A percentile compares a stretch with the other conserved stretches of the same genome.
Evolutionary conservation across 2,797 vertebrate genomes (phyloP).

Genomic region (Helostoma temminkii): DNA sequence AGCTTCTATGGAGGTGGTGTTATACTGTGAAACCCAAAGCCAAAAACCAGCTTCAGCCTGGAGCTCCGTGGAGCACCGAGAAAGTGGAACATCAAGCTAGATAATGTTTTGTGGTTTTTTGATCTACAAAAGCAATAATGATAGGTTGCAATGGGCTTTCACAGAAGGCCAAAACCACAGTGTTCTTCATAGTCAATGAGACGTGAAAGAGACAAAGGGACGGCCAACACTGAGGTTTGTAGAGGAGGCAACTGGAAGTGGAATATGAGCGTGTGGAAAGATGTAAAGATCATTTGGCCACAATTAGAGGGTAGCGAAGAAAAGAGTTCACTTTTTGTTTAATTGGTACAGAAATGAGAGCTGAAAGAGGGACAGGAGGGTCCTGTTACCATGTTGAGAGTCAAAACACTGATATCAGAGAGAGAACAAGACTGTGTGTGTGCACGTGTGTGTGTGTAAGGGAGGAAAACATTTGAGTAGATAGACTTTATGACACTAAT

Average conservation of each 20-base stretch:
- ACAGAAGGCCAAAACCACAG: slow-evolving; percentile 17
- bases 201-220: slow-evolving; percentile 20
- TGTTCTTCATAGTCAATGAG: slow-evolving; percentile 11
- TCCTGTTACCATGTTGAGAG: slow-evolving; percentile 32
- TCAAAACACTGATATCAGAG: slow-evolving; percentile 39
- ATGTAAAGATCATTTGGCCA: slow-evolving; percentile 16
- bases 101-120: slow-evolving; percentile 6
- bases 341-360: slow-evolving; percentile 55
- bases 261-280: slow-evolving; percentile 12
- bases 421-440: slow-evolving; percentile 7
- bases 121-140: background rate
- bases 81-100: slow-evolving; percentile 7
- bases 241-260: slow-evolving; percentile 6
- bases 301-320: slow-evolving; percentile 5
- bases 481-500: slow-evolving; percentile 41
- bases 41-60: background rate
- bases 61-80: background rate
- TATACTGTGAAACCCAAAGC: slow-evolving; percentile 2
- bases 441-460: slow-evolving; percentile 12
- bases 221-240: slow-evolving; percentile 10
- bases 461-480: slow-evolving; percentile 21
- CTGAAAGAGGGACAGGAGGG: slow-evolving; percentile 42
- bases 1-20: slow-evolving; percentile 21
- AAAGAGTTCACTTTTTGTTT: slow-evolving; percentile 42
- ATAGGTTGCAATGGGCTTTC: slow-evolving; percentile 3